Conservation (phyloP, 2,888 invertebrate species). For the Tribolium freemani region DNA sequence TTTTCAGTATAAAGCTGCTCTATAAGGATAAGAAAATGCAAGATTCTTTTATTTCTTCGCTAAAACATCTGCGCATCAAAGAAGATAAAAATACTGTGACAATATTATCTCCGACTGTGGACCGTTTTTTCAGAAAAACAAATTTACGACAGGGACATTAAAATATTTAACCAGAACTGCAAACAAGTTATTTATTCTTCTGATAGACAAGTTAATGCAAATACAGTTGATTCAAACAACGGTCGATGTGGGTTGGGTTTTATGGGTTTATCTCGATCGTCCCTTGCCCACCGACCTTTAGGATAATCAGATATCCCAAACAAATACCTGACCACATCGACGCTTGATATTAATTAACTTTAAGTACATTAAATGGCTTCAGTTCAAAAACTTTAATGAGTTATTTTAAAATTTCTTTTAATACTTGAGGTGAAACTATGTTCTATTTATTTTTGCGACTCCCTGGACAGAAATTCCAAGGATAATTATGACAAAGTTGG, state of each 20-base stretch:
- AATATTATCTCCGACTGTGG: background rate
- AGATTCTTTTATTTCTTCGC: background rate
- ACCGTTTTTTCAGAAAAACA: background rate
- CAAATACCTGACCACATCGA: background rate
- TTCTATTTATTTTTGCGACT: background rate
- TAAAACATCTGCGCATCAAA: background rate
- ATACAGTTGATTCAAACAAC: background rate
- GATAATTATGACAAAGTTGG: background rate
- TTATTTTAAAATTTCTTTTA: background rate
- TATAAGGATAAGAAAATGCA: background rate
- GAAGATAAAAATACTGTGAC: background rate
- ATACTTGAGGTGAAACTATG: background rate
- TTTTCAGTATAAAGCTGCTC: constrained; percentile 16
- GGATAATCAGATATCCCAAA: background rate
- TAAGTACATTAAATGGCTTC: background rate
- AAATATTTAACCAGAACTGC: no score
- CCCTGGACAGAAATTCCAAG: background rate
- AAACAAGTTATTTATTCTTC: background rate
- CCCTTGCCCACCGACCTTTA: background rate
- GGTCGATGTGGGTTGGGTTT: background rate
- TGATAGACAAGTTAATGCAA: background rate
- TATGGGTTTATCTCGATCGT: background rate
- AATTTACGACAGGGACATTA: no score
- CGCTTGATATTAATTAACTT: background rate
- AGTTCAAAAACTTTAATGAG: background rate